Base-by-base conservation (phyloP, 2,888 invertebrate genomes). In the Ochropacha duplaris region DNA sequence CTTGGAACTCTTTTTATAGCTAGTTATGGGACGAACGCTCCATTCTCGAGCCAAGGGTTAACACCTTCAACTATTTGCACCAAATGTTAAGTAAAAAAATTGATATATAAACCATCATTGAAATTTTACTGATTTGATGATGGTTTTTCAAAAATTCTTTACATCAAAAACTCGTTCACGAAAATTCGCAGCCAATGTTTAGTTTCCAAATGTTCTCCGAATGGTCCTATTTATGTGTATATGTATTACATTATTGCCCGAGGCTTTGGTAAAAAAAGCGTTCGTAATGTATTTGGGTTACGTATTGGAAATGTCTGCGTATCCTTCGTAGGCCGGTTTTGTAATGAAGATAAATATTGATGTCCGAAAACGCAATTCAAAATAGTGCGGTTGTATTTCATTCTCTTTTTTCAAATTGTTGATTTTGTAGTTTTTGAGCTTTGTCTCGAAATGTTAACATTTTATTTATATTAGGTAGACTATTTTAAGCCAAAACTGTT, bases 171-270 rank as follows among this genome's bases (percentile, higher is more conserved):
- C 9, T 19, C n/a, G 44, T 44, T 8, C 3, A 19, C 44, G 19
- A 68, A 44, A 44, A 19, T 44, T 19, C 19, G 44, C 44, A 44
- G 44, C 9, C 19, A 44, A 44, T 44, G 31, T 11, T 52, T 65
- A 68, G 71, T 71, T 69, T 64, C 59, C 64, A 60, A 67, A 69
- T 70, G 69, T 73, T 73, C 62, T 57, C 65, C 58, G 65, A 72
- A 74, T 71, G 57, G 64, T 65, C 61, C 59, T 65, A 62, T 64
- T 63, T 71, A 66, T 71, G 61, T 71, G 58, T 60, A 65, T 60
- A 65, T 67, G 66, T 71, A 71, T 72, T 69, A 69, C 56, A 62
- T 64, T 59, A 61, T 49, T 55, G 58, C 56, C 28, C 54, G 57
- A 62, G 60, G 62, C 58, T 62, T 65, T 72, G 66, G 68, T 61